Conservation (phyloP, 1,140 invertebrate species). For the Diabrotica undecimpunctata region DNA sequence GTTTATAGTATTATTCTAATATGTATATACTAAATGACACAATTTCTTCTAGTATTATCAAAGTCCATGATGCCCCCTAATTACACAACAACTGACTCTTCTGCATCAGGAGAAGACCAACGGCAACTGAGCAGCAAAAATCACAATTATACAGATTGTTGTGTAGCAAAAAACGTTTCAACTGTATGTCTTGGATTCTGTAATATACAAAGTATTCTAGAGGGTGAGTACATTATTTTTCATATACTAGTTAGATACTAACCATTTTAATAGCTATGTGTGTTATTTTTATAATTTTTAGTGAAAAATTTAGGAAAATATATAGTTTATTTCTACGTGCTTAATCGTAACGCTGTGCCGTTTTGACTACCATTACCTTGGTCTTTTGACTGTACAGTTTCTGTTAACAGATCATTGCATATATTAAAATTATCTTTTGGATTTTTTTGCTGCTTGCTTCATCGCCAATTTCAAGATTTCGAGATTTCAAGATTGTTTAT, state of each 20-base stretch:
- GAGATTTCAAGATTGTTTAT: too few relatives aligned
- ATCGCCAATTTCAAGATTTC: too few relatives aligned
- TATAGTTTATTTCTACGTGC: too few relatives aligned
- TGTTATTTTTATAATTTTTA: neutral
- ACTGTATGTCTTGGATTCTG: constrained; percentile 71
- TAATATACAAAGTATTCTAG: constrained; percentile 75
- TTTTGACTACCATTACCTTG: too few relatives aligned
- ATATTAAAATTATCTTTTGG: too few relatives aligned
- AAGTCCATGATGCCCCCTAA: constrained; percentile 52
- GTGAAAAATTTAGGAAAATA: too few relatives aligned
- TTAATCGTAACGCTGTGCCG: too few relatives aligned
- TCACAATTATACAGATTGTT: constrained; percentile 77
- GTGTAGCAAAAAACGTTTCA: constrained; percentile 63
- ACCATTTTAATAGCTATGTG: neutral
- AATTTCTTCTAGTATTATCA: constrained; percentile 54
- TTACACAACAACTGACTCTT: constrained; percentile 47
- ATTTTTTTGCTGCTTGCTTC: too few relatives aligned
- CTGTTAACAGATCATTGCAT: too few relatives aligned
- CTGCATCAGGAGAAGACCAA: constrained; percentile 16
- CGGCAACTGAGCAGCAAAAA: constrained; percentile 45
- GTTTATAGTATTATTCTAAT: too few relatives aligned
- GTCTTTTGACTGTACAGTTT: too few relatives aligned
- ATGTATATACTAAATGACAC: neutral
- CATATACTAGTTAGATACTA: neutral
- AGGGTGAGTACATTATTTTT: constrained; percentile 51